These are phyloP conservation scores for Melanotaenia nigrans DNA, from an alignment of 2,797 vertebrate genomes.

Conservation along the genomic window DNA sequence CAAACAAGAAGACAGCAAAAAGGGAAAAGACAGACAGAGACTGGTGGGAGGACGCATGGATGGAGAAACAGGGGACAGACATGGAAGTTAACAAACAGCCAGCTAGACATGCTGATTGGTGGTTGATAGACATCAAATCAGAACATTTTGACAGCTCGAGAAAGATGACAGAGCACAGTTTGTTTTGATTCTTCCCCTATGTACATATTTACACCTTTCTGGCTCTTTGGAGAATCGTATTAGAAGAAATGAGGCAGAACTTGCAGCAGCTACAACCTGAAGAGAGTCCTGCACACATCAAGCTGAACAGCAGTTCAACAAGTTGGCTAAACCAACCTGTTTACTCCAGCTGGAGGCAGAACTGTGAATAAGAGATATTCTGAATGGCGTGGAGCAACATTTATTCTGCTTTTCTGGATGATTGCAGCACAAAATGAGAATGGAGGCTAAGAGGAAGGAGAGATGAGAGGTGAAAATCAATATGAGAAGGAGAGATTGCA, in stretches of 20 bases:
- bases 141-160: conserved; percentile 45
- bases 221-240: conserved; percentile 41
- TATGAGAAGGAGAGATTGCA: conserved; percentile 41
- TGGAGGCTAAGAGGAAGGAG: conserved; percentile 37
- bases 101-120: conserved; percentile 26
- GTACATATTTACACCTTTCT: conserved; percentile 40
- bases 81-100: conserved; percentile 51
- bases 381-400: conserved; percentile 61
- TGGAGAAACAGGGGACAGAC: conserved; percentile 56
- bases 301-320: conserved; percentile 58
- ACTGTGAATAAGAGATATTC: conserved; percentile 44
- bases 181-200: conserved; percentile 35
- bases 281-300: conserved; percentile 48
- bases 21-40: conserved; percentile 48
- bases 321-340: conserved; percentile 55
- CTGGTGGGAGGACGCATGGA: conserved; percentile 51
- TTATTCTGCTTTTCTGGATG: conserved; percentile 59
- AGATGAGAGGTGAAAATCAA: conserved; percentile 60
- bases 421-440: conserved; percentile 47
- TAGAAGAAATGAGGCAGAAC: conserved; percentile 58
- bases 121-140: conserved; percentile 41
- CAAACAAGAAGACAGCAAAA: conserved; percentile 53
- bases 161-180: conserved; percentile 18
- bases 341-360: conserved; percentile 38
- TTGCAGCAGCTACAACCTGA: conserved; percentile 42